Base-by-base conservation (phyloP, 2,797 vertebrate species). In the Hydrolagus colliei region DNA sequence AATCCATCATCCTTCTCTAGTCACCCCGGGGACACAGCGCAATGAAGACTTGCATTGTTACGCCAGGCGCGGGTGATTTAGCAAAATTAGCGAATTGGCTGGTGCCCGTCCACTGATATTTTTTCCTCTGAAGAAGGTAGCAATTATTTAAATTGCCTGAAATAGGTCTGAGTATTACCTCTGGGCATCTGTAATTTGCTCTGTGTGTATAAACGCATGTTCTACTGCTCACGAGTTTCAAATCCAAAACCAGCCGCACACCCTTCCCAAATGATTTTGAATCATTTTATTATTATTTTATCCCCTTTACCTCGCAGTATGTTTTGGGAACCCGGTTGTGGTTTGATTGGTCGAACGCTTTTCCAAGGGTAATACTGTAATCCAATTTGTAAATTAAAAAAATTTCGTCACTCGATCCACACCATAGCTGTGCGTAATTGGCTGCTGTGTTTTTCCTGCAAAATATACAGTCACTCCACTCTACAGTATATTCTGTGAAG, bases 141-240 rank as follows among this genome's bases (percentile, higher is more conserved):
- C 63, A 84, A 84, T 84, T 84, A 71, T 65, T 84, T 84, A 84
- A 80, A 84, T 84, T 68, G 35, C 79, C 79, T 71, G 71, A 84
- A 84, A 52, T 11, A 35, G 79, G 63, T 32, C 32, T 84, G 79
- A 68, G 52, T 18, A 11, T 14, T 84, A 84, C 79, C 79, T 84
- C 27, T n/a, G 41, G 65, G 79, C 79, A 41, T 71, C 9, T 71
- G 65, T 18, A 84, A 84, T 84, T 71, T 84, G 79, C 79, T 71
- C 27, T 12, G 0, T 71, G 79, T 68, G 27, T 41, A 10, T 41
- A 68, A 84, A 71, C 18, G 65, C 79, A 20, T 52, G 32, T 71
- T 41, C 32, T 18, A 2, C 79, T 8, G 9, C 79, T 84, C 68
- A 20, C 22, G 65, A 80, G 77, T 80, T 80, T 13, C 18, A 27